Percentiles rank a stretch among this genome's conserved stretches.
Evolutionary conservation across 2,797 vertebrate species (phyloP).

Genomic region (Dipus sagitta): DNA sequence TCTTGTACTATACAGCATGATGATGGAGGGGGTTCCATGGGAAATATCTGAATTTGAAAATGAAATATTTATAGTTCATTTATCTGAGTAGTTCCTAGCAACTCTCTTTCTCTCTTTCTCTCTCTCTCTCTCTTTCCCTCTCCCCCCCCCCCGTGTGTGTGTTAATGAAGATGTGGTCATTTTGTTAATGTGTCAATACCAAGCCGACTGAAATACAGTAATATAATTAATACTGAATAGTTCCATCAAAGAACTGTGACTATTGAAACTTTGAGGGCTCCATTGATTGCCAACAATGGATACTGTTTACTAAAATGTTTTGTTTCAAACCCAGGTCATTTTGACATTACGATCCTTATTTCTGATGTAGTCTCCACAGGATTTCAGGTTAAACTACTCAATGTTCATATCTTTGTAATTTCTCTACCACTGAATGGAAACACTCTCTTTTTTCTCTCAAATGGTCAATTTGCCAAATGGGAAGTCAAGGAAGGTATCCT

Average conservation of each 20-base stretch:
- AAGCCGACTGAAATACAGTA: conserved; percentile 22
- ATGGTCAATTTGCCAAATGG: not conserved
- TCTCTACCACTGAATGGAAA: not conserved
- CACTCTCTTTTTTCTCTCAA: not conserved
- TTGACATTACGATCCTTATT: not conserved
- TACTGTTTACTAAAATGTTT: conserved; percentile 19
- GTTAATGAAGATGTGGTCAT: no score
- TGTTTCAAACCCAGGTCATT: not conserved
- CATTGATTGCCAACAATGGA: not conserved
- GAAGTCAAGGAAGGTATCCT: not conserved
- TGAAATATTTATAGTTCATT: conserved; percentile 65
- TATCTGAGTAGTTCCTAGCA: not conserved
- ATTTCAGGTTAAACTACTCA: conserved; percentile 27
- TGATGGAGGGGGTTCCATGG: conserved; percentile 57
- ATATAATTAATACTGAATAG: not conserved
- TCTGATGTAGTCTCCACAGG: not conserved
- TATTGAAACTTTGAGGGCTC: not conserved
- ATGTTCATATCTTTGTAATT: conserved; percentile 37
- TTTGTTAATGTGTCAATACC: not conserved
- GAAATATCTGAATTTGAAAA: conserved; percentile 75
- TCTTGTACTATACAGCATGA: conserved; percentile 76
- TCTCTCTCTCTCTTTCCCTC: no score
- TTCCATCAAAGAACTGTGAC: not conserved
- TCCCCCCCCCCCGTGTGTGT: not conserved
- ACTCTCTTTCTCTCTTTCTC: not conserved